These are phyloP conservation scores for Eilema griseolum DNA, from an alignment of 2,888 invertebrate genomes.

Conservation along the genomic window DNA sequence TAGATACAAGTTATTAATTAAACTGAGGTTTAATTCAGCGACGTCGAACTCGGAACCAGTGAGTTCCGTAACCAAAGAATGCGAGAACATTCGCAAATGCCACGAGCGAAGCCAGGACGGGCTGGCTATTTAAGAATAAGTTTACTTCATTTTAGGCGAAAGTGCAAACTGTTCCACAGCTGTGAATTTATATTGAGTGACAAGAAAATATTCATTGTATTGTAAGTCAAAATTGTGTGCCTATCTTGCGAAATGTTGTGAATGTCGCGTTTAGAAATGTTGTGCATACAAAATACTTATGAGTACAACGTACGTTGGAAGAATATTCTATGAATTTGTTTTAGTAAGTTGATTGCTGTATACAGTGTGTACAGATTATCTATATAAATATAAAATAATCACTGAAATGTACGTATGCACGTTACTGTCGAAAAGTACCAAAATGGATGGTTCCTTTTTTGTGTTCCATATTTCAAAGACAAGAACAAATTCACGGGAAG, in stretches of 20 bases:
- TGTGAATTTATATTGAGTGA: constrained; percentile 3
- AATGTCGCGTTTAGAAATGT: constrained; percentile 28
- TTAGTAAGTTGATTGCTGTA: neutral
- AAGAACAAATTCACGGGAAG: no score
- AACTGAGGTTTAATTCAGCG: no score
- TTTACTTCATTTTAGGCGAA: neutral
- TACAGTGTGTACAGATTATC: no score
- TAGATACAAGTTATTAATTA: no score
- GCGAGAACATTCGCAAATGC: no score
- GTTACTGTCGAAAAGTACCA: no score
- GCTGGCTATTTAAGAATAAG: neutral
- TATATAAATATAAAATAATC: neutral
- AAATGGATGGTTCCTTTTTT: no score
- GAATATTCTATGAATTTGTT: neutral
- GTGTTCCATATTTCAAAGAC: no score
- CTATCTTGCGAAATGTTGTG: constrained; percentile 27
- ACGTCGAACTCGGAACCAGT: no score
- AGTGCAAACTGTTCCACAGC: neutral
- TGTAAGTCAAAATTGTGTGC: constrained; percentile 16
- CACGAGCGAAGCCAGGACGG: no score
- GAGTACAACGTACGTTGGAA: constrained; percentile 13
- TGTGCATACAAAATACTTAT: constrained; percentile 27
- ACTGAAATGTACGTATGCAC: no score
- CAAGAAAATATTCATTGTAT: constrained; percentile 6
- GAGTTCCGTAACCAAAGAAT: no score